Evolutionary conservation across 2,797 vertebrate genomes (phyloP), one percentile per base, ranked within the genome.

Genomic region (Balearica regulorum): DNA sequence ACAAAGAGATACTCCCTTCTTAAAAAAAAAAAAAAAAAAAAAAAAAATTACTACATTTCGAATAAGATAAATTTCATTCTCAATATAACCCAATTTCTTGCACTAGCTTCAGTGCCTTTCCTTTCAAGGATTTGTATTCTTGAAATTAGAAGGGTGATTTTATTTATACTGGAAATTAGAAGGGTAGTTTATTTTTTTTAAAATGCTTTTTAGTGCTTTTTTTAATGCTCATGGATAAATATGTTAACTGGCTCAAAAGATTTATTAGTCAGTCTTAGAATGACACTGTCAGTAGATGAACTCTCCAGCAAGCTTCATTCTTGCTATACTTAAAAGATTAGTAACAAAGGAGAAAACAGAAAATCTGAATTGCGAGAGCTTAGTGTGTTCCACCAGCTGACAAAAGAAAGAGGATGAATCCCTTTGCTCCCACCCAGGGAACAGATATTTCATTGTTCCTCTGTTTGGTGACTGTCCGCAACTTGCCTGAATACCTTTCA

Each of bases 361-460:
- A 79, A 93, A 93, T 78, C 11, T 89, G 80, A 95, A 90, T 77
- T 91, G 77, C 78, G 86, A 65, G 93, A 85, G 84, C 81, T 90
- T 91, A 95, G 71, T n/a, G 79, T 24, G 57, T 87, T 93, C 61
- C 15, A 89, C 22, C 57, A 41, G 77, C 5, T 85, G 69, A 96
- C 90, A 94, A 97, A 95, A 78, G 91, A 58, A 69, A 68, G 70
- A 82, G 69, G 79, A 92, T 85, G 76, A 90, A 95, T 70, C 83
- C 60, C 87, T 93, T 33, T 69, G 64, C 93, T 94, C 89, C 91
- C 95, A 93, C 65, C 89, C 87, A 86, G 83, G 78, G 96, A 97
- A 97, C 96, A 97, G 92, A 96, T 70, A 93, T 87, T 80, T 39
- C 87, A 83, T 96, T 97, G 95, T 97, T 94, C 68, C 57, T 73